Base-by-base conservation (phyloP, 2,888 invertebrate genomes). In the Cryptops parisi region DNA sequence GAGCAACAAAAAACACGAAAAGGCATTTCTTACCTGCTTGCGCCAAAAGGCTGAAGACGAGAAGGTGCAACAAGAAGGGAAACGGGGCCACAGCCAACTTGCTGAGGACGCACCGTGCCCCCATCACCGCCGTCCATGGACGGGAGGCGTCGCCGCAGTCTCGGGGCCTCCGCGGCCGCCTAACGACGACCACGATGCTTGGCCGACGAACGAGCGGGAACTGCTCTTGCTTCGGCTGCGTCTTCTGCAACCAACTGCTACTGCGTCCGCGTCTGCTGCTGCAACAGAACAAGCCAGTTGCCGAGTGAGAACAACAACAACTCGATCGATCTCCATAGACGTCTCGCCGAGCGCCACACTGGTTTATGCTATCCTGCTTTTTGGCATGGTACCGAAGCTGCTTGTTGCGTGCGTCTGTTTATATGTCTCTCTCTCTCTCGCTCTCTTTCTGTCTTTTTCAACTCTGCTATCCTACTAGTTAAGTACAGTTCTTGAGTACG, bases 61-160 rank as follows among this genome's bases (percentile, higher is more conserved):
- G 47, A 19, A 43, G 50, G 17, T 47, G 39, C 19, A 52, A 22
- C 19, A 27, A 23, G 9, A 39, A 47, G 26, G 47, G 48, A 24
- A 48, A 41, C 53, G 55, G 55, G 51, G 44, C 52, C 55, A 55
- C 52, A 55, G 55, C 55, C 47, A 45, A 41, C 54, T 26, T 47
- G 55, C 52, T 52, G 55, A 38, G 41, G 52, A 53, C 48, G 21
- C 38, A 53, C 53, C 55, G 55, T 24, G 24, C 33, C 52, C 53
- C 55, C 55, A 55, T 55, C 52, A 55, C 55, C 47, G 27, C 45
- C 22, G 45, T 52, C 54, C 54, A 54, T 54, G 38, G 38, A 49
- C 12, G 49, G 49, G 21, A 21, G n/a, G n/a, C n/a, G 43, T n/a
- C 19, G 43, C 6, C 9, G 43, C 6, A 6, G 43, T 9, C 12